phyloP scores from a whole-genome alignment of 2,797 vertebrate genomes.

The Oreochromis grahami region DNA sequence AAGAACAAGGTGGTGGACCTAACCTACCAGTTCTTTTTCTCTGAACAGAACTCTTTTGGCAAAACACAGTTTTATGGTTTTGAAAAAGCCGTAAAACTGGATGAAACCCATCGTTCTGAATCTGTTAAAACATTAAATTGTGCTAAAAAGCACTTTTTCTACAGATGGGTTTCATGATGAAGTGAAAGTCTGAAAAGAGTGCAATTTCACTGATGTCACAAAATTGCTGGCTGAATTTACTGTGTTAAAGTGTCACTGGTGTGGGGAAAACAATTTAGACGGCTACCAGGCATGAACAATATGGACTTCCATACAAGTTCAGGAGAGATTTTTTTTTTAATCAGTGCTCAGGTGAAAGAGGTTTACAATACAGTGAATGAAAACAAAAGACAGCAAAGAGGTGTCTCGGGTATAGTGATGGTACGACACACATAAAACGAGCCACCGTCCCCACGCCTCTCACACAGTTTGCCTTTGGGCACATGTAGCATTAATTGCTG shows the following conservation, averaged over 20 bases:
- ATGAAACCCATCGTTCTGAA: neutral
- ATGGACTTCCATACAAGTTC: neutral
- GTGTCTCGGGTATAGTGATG: conserved; percentile 48
- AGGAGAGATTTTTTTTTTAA: neutral
- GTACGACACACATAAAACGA: conserved; percentile 59
- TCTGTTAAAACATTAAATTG: neutral
- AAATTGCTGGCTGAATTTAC: neutral
- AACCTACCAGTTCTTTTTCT: neutral
- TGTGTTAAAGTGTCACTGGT: neutral
- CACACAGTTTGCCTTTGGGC: conserved; percentile 49
- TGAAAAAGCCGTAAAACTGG: neutral
- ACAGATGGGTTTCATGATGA: neutral
- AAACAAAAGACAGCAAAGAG: conserved; percentile 37
- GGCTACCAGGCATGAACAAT: neutral
- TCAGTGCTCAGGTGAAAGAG: neutral
- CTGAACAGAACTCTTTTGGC: neutral
- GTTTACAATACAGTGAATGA: conserved; percentile 11
- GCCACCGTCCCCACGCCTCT: conserved; percentile 37
- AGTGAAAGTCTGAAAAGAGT: neutral
- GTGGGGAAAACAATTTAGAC: neutral
- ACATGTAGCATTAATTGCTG: conserved; percentile 78
- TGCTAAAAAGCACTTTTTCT: neutral
- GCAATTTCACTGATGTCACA: neutral
- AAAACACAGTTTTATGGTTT: neutral
- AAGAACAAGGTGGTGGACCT: neutral